Conservation (phyloP, 92 coral and sea anemone species). For the Palythoa grandiflora region DNA sequence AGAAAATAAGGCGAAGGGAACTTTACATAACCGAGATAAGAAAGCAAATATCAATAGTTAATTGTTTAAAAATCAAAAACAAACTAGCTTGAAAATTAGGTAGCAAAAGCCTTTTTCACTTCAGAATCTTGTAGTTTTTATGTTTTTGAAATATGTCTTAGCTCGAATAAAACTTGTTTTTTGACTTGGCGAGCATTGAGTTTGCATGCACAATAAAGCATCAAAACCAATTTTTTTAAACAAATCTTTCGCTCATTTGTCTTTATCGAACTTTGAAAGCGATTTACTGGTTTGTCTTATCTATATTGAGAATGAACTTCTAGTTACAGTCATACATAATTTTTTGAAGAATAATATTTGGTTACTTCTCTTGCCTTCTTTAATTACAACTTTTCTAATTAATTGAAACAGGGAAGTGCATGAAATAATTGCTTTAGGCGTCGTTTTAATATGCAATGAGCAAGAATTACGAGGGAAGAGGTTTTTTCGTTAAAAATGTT, state of each 20-base stretch:
- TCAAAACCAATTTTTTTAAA: not conserved
- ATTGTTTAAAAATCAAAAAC: constrained; percentile 20
- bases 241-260: not conserved
- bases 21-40: not conserved
- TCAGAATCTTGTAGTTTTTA: no score
- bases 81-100: not conserved
- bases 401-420: not conserved
- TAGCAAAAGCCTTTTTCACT: not conserved
- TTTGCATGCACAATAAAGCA: not conserved
- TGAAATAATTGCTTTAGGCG: not conserved
- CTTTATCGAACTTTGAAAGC: not conserved
- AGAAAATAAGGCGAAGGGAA: not conserved
- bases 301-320: not conserved
- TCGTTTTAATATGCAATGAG: not conserved
- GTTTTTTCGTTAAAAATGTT: not conserved
- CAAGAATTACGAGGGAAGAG: not conserved
- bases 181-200: not conserved
- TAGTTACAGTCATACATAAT: not conserved
- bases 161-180: not conserved
- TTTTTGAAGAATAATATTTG: not conserved
- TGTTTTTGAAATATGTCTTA: not conserved
- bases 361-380: not conserved
- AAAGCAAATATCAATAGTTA: constrained; percentile 6
- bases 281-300: not conserved
- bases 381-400: not conserved